A percentile compares a stretch with the other conserved stretches of the same genome.
phyloP scores from a whole-genome alignment of 30 jellyfish, hydroid and myxozoan genomes.

The Hydractinia symbiolongicarpus region DNA sequence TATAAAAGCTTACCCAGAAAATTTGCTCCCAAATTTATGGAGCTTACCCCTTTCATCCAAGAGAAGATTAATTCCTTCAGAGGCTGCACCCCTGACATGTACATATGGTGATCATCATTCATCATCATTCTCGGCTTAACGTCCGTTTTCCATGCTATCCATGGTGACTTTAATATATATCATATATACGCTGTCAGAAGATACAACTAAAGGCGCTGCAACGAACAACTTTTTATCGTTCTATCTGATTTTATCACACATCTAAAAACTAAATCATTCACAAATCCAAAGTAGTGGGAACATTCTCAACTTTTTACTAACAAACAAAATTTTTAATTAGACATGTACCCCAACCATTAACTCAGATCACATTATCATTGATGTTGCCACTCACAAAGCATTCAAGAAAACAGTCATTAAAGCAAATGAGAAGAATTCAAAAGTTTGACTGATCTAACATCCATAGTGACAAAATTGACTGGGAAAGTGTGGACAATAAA shows the following conservation, averaged over 20 bases:
- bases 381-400: background rate
- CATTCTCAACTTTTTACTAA: background rate
- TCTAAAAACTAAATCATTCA: background rate
- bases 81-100: too few relatives aligned
- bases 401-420: background rate
- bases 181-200: background rate
- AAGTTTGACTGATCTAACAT: background rate
- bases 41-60: too few relatives aligned
- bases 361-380: background rate
- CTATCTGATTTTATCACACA: background rate
- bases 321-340: background rate
- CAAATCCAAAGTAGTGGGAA: background rate
- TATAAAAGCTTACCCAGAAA: too few relatives aligned
- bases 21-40: too few relatives aligned
- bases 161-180: background rate
- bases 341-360: background rate
- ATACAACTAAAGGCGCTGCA: background rate
- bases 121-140: too few relatives aligned
- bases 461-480: background rate
- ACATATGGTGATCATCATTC: background rate
- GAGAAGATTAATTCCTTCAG: too few relatives aligned
- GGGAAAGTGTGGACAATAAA: background rate
- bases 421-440: too few relatives aligned
- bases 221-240: background rate
- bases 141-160: too few relatives aligned